A percentile compares a stretch with the other conserved stretches of the same genome.
Conservation (phyloP, 2,888 invertebrate species). For the Drosophila austrosaltans region DNA sequence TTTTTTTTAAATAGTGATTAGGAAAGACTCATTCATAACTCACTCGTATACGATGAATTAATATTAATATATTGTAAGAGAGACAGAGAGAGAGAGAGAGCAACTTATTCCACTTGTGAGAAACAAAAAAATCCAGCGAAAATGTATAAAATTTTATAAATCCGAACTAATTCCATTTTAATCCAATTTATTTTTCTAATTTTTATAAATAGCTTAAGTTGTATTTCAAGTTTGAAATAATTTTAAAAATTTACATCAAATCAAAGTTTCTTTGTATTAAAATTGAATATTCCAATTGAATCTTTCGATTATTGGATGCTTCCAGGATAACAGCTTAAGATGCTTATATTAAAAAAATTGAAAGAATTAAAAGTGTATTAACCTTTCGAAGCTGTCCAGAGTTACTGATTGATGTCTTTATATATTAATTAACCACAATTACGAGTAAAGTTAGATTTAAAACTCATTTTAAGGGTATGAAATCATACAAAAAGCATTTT, state of each 20-base stretch:
- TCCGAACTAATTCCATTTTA: too few relatives aligned
- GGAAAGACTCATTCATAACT: conserved; percentile 51
- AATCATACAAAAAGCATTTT: conserved; percentile 66
- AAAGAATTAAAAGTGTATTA: too few relatives aligned
- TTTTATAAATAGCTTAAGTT: too few relatives aligned
- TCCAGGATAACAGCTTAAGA: too few relatives aligned
- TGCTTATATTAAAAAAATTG: too few relatives aligned
- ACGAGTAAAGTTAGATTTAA: conserved; percentile 23
- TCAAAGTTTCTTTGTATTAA: background rate
- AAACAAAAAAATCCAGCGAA: too few relatives aligned
- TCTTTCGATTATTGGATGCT: too few relatives aligned
- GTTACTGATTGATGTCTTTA: conserved; percentile 34
- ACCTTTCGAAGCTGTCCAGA: background rate
- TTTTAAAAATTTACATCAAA: background rate
- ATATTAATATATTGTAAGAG: conserved; percentile 23
- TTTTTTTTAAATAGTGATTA: conserved; percentile 22
- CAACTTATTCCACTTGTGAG: too few relatives aligned
- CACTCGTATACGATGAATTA: conserved; percentile 22
- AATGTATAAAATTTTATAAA: too few relatives aligned
- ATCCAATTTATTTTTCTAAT: too few relatives aligned
- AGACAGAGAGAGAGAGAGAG: conserved; percentile 18
- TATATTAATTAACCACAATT: conserved; percentile 41
- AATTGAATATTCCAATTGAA: too few relatives aligned
- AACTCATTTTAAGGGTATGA: conserved; percentile 45
- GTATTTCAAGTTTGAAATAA: too few relatives aligned